A percentile compares a stretch with the other conserved stretches of the same genome.
phyloP scores from a whole-genome alignment of 1,140 invertebrate genomes.

The Drosophila lowei region DNA sequence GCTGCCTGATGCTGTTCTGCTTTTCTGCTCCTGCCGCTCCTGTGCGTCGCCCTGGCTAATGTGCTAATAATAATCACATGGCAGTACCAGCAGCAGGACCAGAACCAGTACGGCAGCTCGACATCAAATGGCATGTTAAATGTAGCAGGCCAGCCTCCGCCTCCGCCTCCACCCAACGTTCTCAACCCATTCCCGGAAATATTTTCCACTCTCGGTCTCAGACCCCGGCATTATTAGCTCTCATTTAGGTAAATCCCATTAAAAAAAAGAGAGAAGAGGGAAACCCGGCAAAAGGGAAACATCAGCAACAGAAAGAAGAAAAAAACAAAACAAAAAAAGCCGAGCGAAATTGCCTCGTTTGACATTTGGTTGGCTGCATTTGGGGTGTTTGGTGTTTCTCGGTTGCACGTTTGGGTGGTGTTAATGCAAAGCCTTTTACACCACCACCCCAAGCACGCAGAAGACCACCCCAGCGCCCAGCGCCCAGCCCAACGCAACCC shows the following conservation, averaged over 20 bases:
- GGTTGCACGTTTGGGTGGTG: constrained; percentile 42
- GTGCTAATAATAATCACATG: constrained; percentile 77
- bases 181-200: constrained; percentile 54
- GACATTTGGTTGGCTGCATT: constrained; percentile 75
- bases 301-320: constrained; percentile 1
- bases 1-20: constrained; percentile 34
- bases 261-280: constrained; percentile 23
- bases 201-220: constrained; percentile 65
- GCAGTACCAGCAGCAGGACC: constrained; percentile 25
- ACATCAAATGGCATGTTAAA: constrained; percentile 79
- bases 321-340: constrained; percentile 13
- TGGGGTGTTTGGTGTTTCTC: constrained; percentile 43
- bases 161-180: constrained; percentile 21
- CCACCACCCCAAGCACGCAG: constrained; percentile 39
- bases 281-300: constrained; percentile 5
- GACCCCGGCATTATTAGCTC: constrained; percentile 71
- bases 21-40: constrained; percentile 15
- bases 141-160: constrained; percentile 26
- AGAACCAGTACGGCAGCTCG: constrained; percentile 14
- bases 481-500: background rate
- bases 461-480: constrained; percentile 6
- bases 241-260: constrained; percentile 80
- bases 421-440: constrained; percentile 69
- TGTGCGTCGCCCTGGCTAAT: constrained; percentile 61
- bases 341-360: constrained; percentile 41